Evolutionary conservation across 2,113 vertebrate species (phyloP).

Genomic region (Meleagris gallopavo): DNA sequence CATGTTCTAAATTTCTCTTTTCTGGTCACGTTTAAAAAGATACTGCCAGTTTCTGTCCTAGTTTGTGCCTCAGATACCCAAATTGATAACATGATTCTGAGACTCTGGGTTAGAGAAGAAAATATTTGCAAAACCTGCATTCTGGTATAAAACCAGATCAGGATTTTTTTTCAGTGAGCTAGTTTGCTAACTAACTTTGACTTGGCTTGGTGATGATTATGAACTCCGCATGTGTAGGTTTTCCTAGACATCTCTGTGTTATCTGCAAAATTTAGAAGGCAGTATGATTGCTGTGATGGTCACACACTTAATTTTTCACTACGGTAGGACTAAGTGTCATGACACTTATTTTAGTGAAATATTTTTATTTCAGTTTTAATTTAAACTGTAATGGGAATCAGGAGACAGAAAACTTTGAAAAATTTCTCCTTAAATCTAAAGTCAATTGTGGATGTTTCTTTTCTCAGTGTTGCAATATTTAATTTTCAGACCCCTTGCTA

Average conservation of each 20-base stretch:
- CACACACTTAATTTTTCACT: not conserved
- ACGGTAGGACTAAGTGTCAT: not conserved
- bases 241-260: not conserved
- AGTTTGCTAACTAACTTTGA: not conserved
- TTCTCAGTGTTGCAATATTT: not conserved
- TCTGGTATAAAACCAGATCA: not conserved
- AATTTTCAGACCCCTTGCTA: not conserved
- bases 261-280: not conserved
- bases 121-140: not conserved
- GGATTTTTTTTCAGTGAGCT: not conserved
- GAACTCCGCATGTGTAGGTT: not conserved
- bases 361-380: not conserved
- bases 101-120: not conserved
- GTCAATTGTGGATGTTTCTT: not conserved
- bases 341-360: fast-evolving
- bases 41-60: not conserved
- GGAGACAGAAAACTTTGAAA: fast-evolving
- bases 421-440: not conserved
- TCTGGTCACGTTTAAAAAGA: not conserved
- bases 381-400: not conserved
- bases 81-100: not conserved
- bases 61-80: not conserved
- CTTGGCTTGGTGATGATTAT: not conserved
- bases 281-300: not conserved
- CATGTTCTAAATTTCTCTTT: not conserved